phyloP scores from a whole-genome alignment of 2,888 invertebrate species.

The Eurois occulta region DNA sequence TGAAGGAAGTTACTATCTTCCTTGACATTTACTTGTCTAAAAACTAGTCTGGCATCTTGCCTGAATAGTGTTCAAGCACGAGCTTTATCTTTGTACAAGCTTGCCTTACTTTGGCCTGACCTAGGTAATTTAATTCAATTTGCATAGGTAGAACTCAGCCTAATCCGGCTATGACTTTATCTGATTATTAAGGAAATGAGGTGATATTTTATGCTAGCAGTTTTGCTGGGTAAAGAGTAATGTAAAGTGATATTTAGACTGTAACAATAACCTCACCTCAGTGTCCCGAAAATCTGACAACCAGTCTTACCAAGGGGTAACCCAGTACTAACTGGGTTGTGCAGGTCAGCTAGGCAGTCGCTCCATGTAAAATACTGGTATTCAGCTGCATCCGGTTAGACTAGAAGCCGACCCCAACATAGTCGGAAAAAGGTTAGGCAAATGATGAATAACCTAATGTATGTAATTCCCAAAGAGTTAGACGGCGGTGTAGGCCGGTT shows the following conservation, averaged over 20 bases:
- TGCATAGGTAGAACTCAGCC: slow-evolving; percentile 28
- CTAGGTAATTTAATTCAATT: slow-evolving; percentile 52
- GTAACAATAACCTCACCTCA: neutral
- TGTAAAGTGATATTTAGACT: neutral
- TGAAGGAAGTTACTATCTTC: slow-evolving; percentile 36
- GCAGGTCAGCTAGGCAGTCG: neutral
- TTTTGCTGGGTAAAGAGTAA: neutral
- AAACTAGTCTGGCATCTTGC: slow-evolving; percentile 57
- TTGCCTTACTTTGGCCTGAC: slow-evolving; percentile 24
- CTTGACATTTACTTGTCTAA: slow-evolving; percentile 48
- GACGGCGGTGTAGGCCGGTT: too few species aligned
- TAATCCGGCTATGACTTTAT: slow-evolving; percentile 37
- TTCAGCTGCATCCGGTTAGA: neutral
- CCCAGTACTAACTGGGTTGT: neutral
- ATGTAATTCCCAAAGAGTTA: neutral
- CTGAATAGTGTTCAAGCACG: slow-evolving; percentile 43
- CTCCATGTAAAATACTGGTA: neutral
- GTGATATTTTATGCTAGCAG: slow-evolving; percentile 12
- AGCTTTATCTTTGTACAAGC: slow-evolving; percentile 41
- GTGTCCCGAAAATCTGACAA: neutral
- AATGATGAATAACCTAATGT: neutral
- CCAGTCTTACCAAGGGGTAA: neutral
- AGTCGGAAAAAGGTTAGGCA: neutral
- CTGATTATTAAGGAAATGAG: slow-evolving; percentile 21
- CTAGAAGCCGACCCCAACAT: neutral